These are phyloP conservation scores for Cyprinodon brontotheroides DNA, from an alignment of 2,113 vertebrate species.

Conservation along the genomic window DNA sequence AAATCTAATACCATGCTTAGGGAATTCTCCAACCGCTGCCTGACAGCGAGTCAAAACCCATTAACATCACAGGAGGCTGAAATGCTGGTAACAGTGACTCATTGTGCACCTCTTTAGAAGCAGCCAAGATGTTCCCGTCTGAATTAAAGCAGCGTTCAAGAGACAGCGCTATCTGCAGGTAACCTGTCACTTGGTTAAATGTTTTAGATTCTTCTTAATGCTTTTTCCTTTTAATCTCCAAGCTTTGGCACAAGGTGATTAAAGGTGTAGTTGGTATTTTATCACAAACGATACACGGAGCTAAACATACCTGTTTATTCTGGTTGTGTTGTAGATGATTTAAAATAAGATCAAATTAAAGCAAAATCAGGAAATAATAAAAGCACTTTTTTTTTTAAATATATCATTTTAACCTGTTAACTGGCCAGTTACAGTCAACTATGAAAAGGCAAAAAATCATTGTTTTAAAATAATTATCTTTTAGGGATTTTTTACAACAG, in stretches of 20 bases:
- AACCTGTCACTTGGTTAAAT: background rate
- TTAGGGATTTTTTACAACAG: background rate
- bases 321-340: background rate
- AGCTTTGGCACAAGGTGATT: background rate
- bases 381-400: no score
- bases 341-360: no score
- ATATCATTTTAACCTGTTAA: no score
- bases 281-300: background rate
- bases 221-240: background rate
- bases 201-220: background rate
- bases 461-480: background rate
- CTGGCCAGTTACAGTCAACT: background rate
- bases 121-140: slow-evolving; percentile 23
- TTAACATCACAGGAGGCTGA: slow-evolving; percentile 35
- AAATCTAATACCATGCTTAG: slow-evolving; percentile 56
- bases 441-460: background rate
- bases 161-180: background rate
- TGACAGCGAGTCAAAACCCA: slow-evolving; percentile 45
- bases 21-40: slow-evolving; percentile 28
- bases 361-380: no score
- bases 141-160: slow-evolving; percentile 14
- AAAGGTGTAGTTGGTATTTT: background rate
- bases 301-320: background rate
- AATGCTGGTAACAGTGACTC: slow-evolving; percentile 24
- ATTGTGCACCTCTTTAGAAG: slow-evolving; percentile 9